A percentile compares a stretch with the other conserved stretches of the same genome.
Conservation (phyloP, 2,113 vertebrate species). For the Pogona vitticeps region DNA sequence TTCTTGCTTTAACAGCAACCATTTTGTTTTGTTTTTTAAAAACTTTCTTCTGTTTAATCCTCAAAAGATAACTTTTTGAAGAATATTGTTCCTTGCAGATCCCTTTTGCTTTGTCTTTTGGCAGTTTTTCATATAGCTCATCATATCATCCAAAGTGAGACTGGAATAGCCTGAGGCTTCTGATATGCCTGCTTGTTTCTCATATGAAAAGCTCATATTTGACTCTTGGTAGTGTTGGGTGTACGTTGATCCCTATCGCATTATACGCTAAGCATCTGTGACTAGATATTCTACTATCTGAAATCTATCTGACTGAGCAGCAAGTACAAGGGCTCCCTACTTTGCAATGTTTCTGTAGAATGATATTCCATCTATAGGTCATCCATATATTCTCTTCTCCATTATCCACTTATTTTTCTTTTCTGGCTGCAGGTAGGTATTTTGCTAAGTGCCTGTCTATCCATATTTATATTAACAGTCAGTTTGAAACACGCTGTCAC, state of each 20-base stretch:
- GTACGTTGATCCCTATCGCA: no score
- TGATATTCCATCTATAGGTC: neutral
- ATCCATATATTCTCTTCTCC: neutral
- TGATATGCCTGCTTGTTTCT: no score
- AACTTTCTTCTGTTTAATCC: neutral
- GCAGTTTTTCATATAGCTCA: no score
- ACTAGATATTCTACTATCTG: no score
- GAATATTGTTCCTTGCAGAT: no score
- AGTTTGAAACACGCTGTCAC: neutral
- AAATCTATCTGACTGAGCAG: no score
- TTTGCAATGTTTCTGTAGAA: neutral
- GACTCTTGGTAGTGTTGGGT: no score
- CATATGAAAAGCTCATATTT: no score
- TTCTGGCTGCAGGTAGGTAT: neutral
- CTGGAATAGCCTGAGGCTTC: no score
- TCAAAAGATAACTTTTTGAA: neutral
- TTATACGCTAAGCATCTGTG: no score
- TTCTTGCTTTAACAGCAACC: neutral
- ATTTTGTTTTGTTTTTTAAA: neutral
- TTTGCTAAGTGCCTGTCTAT: neutral
- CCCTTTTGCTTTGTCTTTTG: no score
- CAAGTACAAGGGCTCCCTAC: neutral
- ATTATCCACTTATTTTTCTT: neutral
- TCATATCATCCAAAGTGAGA: no score
- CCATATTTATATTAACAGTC: neutral